Evolutionary conservation across 1,140 invertebrate species (phyloP).

Genomic region (Trigoniulus corallinus): DNA sequence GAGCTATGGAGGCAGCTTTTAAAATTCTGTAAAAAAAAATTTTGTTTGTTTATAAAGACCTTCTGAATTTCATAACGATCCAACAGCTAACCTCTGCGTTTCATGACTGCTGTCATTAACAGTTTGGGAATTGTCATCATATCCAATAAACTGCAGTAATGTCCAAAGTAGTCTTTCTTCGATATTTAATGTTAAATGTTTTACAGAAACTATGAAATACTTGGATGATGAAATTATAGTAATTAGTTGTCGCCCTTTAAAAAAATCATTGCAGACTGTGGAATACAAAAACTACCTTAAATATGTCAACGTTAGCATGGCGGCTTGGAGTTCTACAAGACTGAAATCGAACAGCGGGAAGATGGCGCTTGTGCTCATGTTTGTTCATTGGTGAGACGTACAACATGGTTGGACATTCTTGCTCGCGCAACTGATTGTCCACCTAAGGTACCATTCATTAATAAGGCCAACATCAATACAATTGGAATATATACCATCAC

Average conservation of each 20-base stretch:
- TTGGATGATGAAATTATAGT: conserved; percentile 24
- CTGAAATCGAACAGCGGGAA: background rate
- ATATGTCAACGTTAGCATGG: conserved; percentile 56
- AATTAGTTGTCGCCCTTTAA: background rate
- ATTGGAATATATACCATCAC: background rate
- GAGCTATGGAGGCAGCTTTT: conserved; percentile 57
- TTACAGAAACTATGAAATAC: conserved; percentile 62
- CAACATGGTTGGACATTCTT: conserved; percentile 62
- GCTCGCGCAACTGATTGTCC: conserved; percentile 78
- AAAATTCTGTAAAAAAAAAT: conserved; percentile 39
- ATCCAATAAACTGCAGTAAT: conserved; percentile 46
- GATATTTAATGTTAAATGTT: conserved; percentile 64
- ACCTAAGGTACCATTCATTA: conserved; percentile 24
- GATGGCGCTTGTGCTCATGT: conserved; percentile 17
- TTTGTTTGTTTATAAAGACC: too few relatives aligned
- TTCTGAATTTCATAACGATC: too few relatives aligned
- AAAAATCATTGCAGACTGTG: too few relatives aligned
- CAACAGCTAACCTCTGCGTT: too few relatives aligned
- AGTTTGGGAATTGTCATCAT: background rate
- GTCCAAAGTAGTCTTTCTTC: conserved; percentile 80
- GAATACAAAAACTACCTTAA: conserved; percentile 36
- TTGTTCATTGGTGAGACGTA: conserved; percentile 39
- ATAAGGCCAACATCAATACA: background rate
- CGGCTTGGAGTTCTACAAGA: conserved; percentile 34
- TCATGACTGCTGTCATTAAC: background rate